These are phyloP conservation scores for Rhagoletis zephyria DNA, from an alignment of 1,140 invertebrate genomes.

Conservation along the genomic window DNA sequence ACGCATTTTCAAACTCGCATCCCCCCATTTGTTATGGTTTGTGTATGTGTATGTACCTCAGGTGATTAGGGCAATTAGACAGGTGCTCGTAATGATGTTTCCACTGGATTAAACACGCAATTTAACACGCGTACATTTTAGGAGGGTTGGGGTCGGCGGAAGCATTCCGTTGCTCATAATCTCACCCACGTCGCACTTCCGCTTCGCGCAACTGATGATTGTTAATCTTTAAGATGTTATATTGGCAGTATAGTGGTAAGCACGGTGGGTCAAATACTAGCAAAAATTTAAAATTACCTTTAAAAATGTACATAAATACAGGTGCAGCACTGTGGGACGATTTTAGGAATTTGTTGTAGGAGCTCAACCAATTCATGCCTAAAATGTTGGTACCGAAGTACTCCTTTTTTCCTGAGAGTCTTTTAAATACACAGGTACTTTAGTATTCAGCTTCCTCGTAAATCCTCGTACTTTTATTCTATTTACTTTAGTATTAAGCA, in stretches of 20 bases:
- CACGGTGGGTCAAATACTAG: background rate
- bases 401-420: no score
- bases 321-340: no score
- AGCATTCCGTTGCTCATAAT: background rate
- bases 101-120: conserved; percentile 66
- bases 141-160: conserved; percentile 54
- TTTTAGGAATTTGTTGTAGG: no score
- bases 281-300: no score
- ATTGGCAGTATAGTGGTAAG: background rate
- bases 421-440: no score
- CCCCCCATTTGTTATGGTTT: background rate
- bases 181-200: background rate
- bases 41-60: background rate
- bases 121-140: conserved; percentile 8
- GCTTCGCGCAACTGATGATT: conserved; percentile 8
- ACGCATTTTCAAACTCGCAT: background rate
- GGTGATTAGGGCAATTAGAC: conserved; percentile 73
- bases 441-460: no score
- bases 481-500: no score
- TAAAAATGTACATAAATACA: no score
- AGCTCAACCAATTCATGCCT: no score
- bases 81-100: conserved; percentile 73
- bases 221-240: background rate
- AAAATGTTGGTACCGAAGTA: no score
- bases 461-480: no score